Percentiles rank a stretch among this genome's conserved stretches.
Evolutionary conservation across 2,888 invertebrate genomes (phyloP).

Genomic region (Julus scandinavius): DNA sequence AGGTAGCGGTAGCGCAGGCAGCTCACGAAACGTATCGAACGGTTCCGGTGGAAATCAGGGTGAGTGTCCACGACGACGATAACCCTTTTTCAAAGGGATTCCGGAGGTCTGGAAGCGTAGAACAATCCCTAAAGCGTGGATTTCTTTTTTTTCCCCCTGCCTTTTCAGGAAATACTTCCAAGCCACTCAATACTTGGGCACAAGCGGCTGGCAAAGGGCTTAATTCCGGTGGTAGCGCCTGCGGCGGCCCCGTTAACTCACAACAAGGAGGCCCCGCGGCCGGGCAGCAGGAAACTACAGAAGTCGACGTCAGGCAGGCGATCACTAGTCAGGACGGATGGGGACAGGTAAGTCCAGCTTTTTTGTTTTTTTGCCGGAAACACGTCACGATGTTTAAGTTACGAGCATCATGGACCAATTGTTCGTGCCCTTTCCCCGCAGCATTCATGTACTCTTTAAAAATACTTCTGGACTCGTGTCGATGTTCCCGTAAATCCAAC

Average conservation of each 20-base stretch:
- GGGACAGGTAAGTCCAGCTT: conserved; percentile 72
- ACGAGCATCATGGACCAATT: too few relatives aligned
- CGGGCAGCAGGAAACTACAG: conserved; percentile 60
- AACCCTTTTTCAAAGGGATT: too few relatives aligned
- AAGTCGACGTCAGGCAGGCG: conserved; percentile 57
- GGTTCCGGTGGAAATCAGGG: conserved; percentile 67
- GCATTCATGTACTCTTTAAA: too few relatives aligned
- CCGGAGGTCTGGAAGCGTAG: too few relatives aligned
- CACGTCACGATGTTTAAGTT: too few relatives aligned
- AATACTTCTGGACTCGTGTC: too few relatives aligned
- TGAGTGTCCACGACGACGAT: conserved; percentile 52
- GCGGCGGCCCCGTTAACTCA: conserved; percentile 46
- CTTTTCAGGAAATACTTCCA: conserved; percentile 57
- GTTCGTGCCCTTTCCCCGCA: too few relatives aligned
- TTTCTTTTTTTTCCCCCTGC: too few relatives aligned
- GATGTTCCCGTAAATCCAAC: too few relatives aligned
- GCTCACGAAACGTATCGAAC: conserved; percentile 58
- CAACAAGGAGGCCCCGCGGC: background rate
- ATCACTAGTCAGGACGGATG: conserved; percentile 76
- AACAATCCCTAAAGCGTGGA: too few relatives aligned
- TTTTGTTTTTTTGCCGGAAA: too few relatives aligned
- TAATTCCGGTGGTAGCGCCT: conserved; percentile 57
- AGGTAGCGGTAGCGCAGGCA: too few relatives aligned
- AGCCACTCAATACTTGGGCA: conserved; percentile 67
- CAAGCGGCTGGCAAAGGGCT: conserved; percentile 70